Conservation (phyloP, 2,797 vertebrate genomes). For the Buphagus erythrorhynchus region DNA sequence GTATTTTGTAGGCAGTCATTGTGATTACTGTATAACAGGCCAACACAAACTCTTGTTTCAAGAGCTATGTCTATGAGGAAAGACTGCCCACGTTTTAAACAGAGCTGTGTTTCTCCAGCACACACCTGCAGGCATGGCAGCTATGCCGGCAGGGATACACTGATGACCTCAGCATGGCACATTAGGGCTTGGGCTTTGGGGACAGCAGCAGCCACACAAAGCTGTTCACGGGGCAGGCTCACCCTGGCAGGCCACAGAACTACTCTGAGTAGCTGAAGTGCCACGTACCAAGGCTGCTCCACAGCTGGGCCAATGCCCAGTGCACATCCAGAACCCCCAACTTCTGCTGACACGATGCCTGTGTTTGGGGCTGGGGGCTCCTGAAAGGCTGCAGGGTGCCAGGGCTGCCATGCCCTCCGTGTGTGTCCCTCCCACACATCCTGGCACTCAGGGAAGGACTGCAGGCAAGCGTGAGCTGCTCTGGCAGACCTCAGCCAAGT, state of each 20-base stretch:
- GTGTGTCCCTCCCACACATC: accelerated
- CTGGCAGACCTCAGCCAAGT: background rate
- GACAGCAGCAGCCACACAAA: background rate
- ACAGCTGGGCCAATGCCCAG: accelerated
- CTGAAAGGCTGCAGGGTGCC: background rate
- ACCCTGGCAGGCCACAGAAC: background rate
- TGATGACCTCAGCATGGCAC: accelerated
- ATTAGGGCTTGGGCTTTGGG: accelerated
- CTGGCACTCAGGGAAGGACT: background rate
- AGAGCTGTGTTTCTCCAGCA: background rate
- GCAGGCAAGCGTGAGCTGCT: background rate
- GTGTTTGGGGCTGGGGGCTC: background rate
- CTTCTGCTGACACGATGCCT: accelerated
- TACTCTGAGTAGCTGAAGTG: background rate
- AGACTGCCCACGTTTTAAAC: background rate
- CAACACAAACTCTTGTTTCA: background rate
- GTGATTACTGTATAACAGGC: background rate
- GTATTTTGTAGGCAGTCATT: background rate
- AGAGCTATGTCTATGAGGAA: background rate
- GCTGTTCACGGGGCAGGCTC: background rate
- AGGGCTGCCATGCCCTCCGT: accelerated
- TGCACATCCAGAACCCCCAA: background rate
- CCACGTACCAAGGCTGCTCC: background rate
- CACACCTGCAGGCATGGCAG: background rate
- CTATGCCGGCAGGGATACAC: background rate